Evolutionary conservation across 1,140 invertebrate species (phyloP).

Genomic region (Neoseiulus cucumeris): DNA sequence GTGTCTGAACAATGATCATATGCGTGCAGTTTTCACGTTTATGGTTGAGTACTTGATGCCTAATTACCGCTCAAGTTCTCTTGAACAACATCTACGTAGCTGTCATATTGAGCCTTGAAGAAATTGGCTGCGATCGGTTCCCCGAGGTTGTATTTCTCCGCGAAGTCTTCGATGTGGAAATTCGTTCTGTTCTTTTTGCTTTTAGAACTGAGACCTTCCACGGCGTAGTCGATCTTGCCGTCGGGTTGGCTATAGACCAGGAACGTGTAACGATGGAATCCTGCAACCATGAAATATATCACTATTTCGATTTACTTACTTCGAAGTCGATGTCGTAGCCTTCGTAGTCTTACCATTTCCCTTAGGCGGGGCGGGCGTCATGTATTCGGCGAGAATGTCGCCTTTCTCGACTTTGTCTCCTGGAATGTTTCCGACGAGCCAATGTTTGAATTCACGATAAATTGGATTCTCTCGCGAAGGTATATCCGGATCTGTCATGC

Average conservation of each 20-base stretch:
- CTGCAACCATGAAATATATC: slow-evolving; percentile 23
- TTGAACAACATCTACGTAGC: slow-evolving; percentile 24
- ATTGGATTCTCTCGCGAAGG: slow-evolving; percentile 53
- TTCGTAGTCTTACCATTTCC: slow-evolving; percentile 41
- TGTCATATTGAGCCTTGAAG: slow-evolving; percentile 31
- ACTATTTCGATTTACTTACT: neutral
- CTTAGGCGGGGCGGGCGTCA: slow-evolving; percentile 63
- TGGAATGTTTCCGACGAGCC: slow-evolving; percentile 75
- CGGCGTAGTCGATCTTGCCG: slow-evolving; percentile 42
- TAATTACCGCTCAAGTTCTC: no score
- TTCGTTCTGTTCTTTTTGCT: slow-evolving; percentile 25
- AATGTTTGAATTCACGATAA: slow-evolving; percentile 72
- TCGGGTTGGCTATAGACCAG: slow-evolving; percentile 56
- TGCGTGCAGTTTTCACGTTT: no score
- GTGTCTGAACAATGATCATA: no score
- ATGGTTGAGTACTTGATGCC: no score
- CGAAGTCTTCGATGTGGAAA: slow-evolving; percentile 27
- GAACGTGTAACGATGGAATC: slow-evolving; percentile 73
- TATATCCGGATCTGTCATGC: slow-evolving; percentile 77
- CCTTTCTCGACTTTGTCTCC: slow-evolving; percentile 47
- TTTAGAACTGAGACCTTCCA: no score
- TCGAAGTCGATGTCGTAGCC: no score
- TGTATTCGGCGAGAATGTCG: slow-evolving; percentile 49
- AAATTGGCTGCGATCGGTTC: slow-evolving; percentile 31
- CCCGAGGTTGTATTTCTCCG: slow-evolving; percentile 25